Percentiles rank a stretch among this genome's conserved stretches.
phyloP scores from a whole-genome alignment of 2,797 vertebrate species.

The Melanotaenia pygmaea region DNA sequence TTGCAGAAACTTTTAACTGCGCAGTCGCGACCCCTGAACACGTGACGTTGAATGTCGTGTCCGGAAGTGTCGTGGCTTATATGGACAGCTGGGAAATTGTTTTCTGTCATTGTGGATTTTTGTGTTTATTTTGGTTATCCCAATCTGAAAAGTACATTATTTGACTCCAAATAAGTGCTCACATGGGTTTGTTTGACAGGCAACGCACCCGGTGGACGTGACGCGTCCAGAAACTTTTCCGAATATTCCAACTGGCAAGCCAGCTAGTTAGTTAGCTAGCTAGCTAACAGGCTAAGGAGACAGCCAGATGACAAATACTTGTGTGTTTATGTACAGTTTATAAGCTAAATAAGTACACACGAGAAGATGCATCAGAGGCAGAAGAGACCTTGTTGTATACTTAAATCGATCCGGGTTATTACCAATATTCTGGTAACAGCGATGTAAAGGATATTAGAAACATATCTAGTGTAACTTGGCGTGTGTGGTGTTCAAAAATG shows the following conservation, averaged over 20 bases:
- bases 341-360: not conserved
- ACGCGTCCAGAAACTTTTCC: slow-evolving; percentile 4
- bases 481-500: slow-evolving; percentile 73
- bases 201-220: not conserved
- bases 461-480: slow-evolving; percentile 4
- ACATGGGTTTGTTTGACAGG: not conserved
- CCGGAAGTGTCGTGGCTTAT: slow-evolving; percentile 64
- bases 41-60: slow-evolving; percentile 65
- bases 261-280: slow-evolving; percentile 17
- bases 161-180: not conserved
- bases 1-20: not conserved
- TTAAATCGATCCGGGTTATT: not conserved
- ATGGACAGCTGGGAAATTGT: slow-evolving; percentile 9
- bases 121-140: not conserved
- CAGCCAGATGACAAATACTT: slow-evolving; percentile 22
- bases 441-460: slow-evolving; percentile 28
- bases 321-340: not conserved
- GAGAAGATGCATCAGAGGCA: not conserved
- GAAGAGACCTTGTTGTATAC: not conserved
- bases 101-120: not conserved
- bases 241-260: not conserved
- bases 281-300: slow-evolving; percentile 20
- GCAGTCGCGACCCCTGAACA: slow-evolving; percentile 22
- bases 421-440: not conserved
- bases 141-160: not conserved